Evolutionary conservation across 2,888 invertebrate species (phyloP).

Genomic region (Fragum sueziense): DNA sequence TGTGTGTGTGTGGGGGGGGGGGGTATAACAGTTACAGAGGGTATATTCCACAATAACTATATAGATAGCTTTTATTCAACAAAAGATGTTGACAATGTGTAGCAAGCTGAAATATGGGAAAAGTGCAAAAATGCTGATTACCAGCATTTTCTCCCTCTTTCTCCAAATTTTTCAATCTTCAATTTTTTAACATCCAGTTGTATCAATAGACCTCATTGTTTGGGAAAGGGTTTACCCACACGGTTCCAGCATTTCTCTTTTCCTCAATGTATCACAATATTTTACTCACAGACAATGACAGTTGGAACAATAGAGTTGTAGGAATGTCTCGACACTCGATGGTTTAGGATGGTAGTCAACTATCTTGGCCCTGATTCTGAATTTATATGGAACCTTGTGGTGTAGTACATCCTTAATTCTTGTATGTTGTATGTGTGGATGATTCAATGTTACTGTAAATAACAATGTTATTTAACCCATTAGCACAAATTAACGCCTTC

Average conservation of each 20-base stretch:
- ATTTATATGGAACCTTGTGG: constrained; percentile 66
- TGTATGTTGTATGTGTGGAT: constrained; percentile 59
- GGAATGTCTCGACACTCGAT: constrained; percentile 31
- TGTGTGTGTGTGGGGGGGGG: too few relatives aligned
- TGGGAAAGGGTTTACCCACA: not conserved
- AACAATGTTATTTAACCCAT: too few relatives aligned
- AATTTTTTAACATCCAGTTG: too few relatives aligned
- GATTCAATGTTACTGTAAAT: constrained; percentile 65
- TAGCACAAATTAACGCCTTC: too few relatives aligned
- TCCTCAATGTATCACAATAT: too few relatives aligned
- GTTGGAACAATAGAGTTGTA: constrained; percentile 62
- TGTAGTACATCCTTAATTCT: constrained; percentile 59
- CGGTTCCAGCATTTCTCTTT: too few relatives aligned
- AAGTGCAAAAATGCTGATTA: not conserved
- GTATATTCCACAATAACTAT: too few relatives aligned
- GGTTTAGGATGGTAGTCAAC: constrained; percentile 63
- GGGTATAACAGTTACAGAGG: too few relatives aligned
- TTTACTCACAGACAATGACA: constrained; percentile 69
- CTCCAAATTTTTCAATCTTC: not conserved
- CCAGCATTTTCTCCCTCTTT: not conserved
- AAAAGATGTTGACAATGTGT: not conserved
- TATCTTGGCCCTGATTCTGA: constrained; percentile 62
- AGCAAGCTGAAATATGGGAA: not conserved
- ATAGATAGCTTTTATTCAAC: not conserved
- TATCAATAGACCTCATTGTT: not conserved